phyloP scores from a whole-genome alignment of 2,797 vertebrate genomes.

The Anolis apletophallus region DNA sequence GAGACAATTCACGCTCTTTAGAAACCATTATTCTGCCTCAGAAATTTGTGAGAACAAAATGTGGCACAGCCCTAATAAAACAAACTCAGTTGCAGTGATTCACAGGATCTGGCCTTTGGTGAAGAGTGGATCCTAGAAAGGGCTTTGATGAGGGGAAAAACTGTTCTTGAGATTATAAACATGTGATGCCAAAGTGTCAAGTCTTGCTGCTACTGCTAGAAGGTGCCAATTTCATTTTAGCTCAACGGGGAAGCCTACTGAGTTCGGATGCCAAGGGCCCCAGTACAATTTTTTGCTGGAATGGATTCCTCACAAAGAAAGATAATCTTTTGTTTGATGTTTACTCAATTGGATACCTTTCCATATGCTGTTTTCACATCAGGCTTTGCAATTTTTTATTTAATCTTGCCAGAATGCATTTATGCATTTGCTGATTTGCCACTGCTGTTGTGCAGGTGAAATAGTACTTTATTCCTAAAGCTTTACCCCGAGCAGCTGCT shows the following conservation, averaged over 20 bases:
- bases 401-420: slow-evolving; percentile 54
- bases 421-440: slow-evolving; percentile 38
- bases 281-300: slow-evolving; percentile 74
- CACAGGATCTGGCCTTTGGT: not conserved
- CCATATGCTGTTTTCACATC: slow-evolving; percentile 55
- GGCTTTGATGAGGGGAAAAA: slow-evolving; percentile 16
- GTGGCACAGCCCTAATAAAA: slow-evolving; percentile 25
- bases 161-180: slow-evolving; percentile 3
- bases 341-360: slow-evolving; percentile 74
- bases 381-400: slow-evolving; percentile 45
- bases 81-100: slow-evolving; percentile 17
- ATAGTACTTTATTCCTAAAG: slow-evolving; percentile 16
- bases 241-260: slow-evolving; percentile 56
- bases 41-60: slow-evolving; percentile 9
- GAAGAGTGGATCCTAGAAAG: slow-evolving; percentile 15
- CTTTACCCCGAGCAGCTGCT: slow-evolving; percentile 28
- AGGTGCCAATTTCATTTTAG: slow-evolving; percentile 24
- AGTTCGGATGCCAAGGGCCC: slow-evolving; percentile 63
- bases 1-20: not conserved
- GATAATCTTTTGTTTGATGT: slow-evolving; percentile 75
- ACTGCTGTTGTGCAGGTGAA: slow-evolving; percentile 12
- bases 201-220: slow-evolving; percentile 11
- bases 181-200: not conserved
- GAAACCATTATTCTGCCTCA: slow-evolving; percentile 7
- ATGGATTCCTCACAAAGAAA: slow-evolving; percentile 73